These are phyloP conservation scores for Acestrorhynchus altus DNA, from an alignment of 2,797 vertebrate genomes.

Conservation along the genomic window DNA sequence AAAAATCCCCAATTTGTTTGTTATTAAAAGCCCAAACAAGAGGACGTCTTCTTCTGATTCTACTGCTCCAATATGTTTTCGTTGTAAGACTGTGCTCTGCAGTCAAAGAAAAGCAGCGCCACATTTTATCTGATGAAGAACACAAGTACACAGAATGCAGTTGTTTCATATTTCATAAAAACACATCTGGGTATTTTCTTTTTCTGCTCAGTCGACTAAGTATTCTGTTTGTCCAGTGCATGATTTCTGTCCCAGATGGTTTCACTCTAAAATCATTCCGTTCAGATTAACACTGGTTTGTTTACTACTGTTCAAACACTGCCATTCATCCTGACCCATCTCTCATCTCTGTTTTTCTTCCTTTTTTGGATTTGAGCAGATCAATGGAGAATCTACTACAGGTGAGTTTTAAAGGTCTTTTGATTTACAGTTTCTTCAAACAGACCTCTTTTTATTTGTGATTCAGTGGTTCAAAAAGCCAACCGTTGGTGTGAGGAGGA, in stretches of 20 bases:
- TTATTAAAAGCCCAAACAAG: neutral
- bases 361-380: conserved; percentile 34
- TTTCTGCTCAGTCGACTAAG: conserved; percentile 16
- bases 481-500: too few relatives aligned
- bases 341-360: conserved; percentile 19
- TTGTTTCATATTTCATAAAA: conserved; percentile 42
- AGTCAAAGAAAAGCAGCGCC: conserved; percentile 2
- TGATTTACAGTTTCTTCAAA: neutral
- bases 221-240: conserved; percentile 38
- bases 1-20: neutral
- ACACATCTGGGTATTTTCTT: neutral
- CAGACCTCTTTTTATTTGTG: too few relatives aligned
- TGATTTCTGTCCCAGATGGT: conserved; percentile 34
- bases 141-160: conserved; percentile 24
- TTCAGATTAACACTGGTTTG: conserved; percentile 37
- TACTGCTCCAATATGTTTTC: neutral
- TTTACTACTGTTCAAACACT: conserved; percentile 44
- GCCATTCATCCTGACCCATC: conserved; percentile 16
- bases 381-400: conserved; percentile 44
- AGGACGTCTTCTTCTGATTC: neutral
- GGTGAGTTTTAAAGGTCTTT: conserved; percentile 36
- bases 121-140: conserved; percentile 22
- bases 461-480: neutral
- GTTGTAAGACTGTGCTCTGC: neutral
- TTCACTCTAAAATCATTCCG: conserved; percentile 33